phyloP scores from a whole-genome alignment of 2,113 vertebrate genomes.

The Phasianus colchicus region DNA sequence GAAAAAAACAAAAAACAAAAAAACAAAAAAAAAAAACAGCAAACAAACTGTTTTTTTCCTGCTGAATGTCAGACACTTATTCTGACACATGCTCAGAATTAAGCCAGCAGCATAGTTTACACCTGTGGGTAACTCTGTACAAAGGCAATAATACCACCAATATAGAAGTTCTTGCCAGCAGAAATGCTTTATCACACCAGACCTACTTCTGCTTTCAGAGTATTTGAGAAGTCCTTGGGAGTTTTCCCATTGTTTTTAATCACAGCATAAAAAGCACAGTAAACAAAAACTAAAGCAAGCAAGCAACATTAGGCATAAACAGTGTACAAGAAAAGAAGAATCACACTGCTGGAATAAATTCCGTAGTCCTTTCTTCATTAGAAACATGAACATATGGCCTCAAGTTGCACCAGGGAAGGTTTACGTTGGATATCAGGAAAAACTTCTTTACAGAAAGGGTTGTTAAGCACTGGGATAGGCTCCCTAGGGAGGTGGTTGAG shows the following conservation, averaged over 20 bases:
- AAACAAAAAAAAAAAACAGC: too few species aligned
- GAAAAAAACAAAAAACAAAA: background rate
- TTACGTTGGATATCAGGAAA: too few species aligned
- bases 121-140: background rate
- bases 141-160: background rate
- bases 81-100: fast-evolving
- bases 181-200: background rate
- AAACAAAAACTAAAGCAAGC: background rate
- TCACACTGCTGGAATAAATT: background rate
- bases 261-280: background rate
- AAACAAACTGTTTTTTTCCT: background rate
- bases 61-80: background rate
- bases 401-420: too few species aligned
- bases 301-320: background rate
- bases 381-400: too few species aligned
- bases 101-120: background rate
- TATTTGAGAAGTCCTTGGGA: background rate
- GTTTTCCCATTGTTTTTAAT: background rate
- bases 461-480: too few species aligned
- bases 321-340: background rate
- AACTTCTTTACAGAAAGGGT: too few species aligned
- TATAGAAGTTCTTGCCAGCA: background rate
- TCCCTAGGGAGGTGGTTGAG: too few species aligned
- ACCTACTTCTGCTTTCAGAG: background rate
- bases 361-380: too few species aligned